Percentiles rank a stretch among this genome's conserved stretches.
These are phyloP conservation scores for Spilogale gracilis DNA, from an alignment of 2,113 vertebrate genomes.

Conservation along the genomic window DNA sequence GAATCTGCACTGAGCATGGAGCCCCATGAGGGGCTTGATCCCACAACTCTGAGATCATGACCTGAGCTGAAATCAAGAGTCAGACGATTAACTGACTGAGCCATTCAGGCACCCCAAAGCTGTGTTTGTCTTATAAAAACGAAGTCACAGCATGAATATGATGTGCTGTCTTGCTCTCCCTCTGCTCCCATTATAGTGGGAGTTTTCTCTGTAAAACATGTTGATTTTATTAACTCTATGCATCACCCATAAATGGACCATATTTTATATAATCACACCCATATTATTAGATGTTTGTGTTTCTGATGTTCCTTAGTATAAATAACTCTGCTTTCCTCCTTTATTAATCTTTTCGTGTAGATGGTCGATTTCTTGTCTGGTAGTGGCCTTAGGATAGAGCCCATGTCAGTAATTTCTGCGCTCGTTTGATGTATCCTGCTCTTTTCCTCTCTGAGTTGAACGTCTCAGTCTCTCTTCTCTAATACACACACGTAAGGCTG, in stretches of 20 bases:
- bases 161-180: not conserved
- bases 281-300: not conserved
- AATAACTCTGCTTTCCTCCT: not conserved
- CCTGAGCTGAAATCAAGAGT: not conserved
- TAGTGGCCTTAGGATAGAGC: not conserved
- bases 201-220: not conserved
- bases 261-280: not conserved
- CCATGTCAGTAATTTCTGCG: not conserved
- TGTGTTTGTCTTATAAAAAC: not conserved
- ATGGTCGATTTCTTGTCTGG: not conserved
- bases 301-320: not conserved
- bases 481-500: not conserved
- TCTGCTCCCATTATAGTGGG: not conserved
- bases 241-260: not conserved
- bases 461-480: not conserved
- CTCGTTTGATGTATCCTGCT: not conserved
- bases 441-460: not conserved
- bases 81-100: not conserved
- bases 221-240: not conserved
- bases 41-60: not conserved
- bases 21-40: not conserved
- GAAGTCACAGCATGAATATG: accelerated
- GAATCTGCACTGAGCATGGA: not conserved
- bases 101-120: not conserved
- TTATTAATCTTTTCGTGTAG: accelerated